Evolutionary conservation across 1,140 invertebrate species (phyloP).

Genomic region (Heliothis virescens): DNA sequence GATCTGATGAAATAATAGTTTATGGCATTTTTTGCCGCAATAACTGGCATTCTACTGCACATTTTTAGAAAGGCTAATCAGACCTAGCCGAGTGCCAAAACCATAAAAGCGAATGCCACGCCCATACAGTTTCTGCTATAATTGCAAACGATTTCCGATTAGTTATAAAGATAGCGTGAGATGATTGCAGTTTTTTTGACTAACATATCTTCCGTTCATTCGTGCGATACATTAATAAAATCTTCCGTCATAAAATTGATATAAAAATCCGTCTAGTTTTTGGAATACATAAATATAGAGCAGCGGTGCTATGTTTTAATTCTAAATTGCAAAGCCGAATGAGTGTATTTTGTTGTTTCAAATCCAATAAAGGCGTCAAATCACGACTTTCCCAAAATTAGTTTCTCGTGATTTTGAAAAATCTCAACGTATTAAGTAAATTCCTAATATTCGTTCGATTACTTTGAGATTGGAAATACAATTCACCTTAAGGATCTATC

Average conservation of each 20-base stretch:
- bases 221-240: slow-evolving; percentile 34
- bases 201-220: slow-evolving; percentile 1
- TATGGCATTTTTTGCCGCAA: too few species aligned
- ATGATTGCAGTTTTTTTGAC: slow-evolving; percentile 31
- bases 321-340: neutral
- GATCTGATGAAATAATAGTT: too few species aligned
- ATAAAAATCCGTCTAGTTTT: slow-evolving; percentile 17
- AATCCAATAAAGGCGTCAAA: too few species aligned
- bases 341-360: neutral
- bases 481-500: too few species aligned
- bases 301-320: too few species aligned
- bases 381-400: too few species aligned
- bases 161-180: slow-evolving; percentile 40
- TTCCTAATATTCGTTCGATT: too few species aligned
- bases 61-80: slow-evolving; percentile 15
- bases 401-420: too few species aligned
- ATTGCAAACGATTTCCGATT: slow-evolving; percentile 46
- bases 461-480: too few species aligned
- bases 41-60: neutral
- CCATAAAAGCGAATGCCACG: slow-evolving; percentile 3
- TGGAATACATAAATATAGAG: neutral
- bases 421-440: too few species aligned
- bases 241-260: slow-evolving; percentile 11
- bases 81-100: neutral
- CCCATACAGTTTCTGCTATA: slow-evolving; percentile 20